Base-by-base conservation (phyloP, 2,113 vertebrate genomes). In the Callithrix jacchus region DNA sequence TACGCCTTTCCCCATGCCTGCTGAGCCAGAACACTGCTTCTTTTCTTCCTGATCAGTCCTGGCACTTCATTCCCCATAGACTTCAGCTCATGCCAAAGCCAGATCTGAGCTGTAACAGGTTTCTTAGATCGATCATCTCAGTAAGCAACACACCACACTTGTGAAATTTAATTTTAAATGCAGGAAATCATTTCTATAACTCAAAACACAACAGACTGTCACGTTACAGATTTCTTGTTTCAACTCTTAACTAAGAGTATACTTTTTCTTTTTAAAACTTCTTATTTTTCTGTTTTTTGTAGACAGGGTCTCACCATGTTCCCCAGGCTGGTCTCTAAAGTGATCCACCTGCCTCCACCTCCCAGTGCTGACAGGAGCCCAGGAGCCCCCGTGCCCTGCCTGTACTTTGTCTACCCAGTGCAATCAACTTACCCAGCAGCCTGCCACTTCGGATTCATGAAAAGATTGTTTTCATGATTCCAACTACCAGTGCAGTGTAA, bases 151-250 rank as follows among this genome's bases (percentile, higher is more conserved):
- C 52, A 6, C 49, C 6, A 10, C 35, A 7, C 5, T 14, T 7
- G 4, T 0, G 1, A 11, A 54, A 13, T 0, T 52, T 4, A 54
- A 13, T 1, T 52, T 6, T 18, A 32, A 17, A 17, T 6, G 10
- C 0, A 0, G 6, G 12, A 25, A 17, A 17, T 37, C 56, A 18
- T 16, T 23, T 20, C 3, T 5, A 7, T 27, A 14, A 17, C 18
- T 23, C 6, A 56, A 58, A 64, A 20, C 3, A 49, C 12, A 6
- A 5, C 87, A 42, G 6, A 21, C 52, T 18, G 20, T 17, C 32
- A 47, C 21, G 27, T 7, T 17, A 61, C 37, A 49, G 49, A 32
- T 2, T 23, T 40, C 42, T 45, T 52, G 21, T 52, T 49, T 8
- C 5, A 3, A 30, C 2, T 52, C 20, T 13, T 52, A 21, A 27